phyloP scores from a whole-genome alignment of 1,140 invertebrate genomes.

The Halictus rubicundus region DNA sequence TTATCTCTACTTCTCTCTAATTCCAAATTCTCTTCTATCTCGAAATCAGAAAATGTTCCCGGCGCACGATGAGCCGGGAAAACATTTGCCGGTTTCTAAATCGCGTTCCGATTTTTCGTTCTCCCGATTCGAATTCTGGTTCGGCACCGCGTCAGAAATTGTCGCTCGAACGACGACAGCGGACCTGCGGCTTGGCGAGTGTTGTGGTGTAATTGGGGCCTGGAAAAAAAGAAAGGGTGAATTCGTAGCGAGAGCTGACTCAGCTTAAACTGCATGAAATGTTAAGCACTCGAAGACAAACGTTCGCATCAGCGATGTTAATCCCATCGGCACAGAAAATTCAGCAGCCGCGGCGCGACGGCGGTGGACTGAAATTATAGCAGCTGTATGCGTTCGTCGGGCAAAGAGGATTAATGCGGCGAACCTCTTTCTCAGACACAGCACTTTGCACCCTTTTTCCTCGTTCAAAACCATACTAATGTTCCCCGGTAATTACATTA shows the following conservation, averaged over 20 bases:
- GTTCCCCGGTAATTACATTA: constrained; percentile 21
- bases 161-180: not conserved
- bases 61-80: too few species aligned
- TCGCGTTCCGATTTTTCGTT: too few species aligned
- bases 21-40: too few species aligned
- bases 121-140: not conserved
- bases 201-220: not conserved
- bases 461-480: constrained; percentile 1
- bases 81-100: too few species aligned
- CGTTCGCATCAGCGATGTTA: not conserved
- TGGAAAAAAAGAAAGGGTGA: not conserved
- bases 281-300: not conserved
- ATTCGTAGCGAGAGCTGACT: not conserved
- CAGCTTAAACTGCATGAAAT: not conserved
- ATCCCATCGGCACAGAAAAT: constrained; percentile 3
- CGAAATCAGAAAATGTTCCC: too few species aligned
- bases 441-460: not conserved
- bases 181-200: too few species aligned
- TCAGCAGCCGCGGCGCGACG: not conserved
- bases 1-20: too few species aligned
- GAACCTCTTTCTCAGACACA: not conserved
- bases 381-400: not conserved
- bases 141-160: not conserved
- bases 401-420: constrained; percentile 31
- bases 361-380: not conserved